Evolutionary conservation across 2,797 vertebrate genomes (phyloP).

Genomic region (Hybognathus amarus): DNA sequence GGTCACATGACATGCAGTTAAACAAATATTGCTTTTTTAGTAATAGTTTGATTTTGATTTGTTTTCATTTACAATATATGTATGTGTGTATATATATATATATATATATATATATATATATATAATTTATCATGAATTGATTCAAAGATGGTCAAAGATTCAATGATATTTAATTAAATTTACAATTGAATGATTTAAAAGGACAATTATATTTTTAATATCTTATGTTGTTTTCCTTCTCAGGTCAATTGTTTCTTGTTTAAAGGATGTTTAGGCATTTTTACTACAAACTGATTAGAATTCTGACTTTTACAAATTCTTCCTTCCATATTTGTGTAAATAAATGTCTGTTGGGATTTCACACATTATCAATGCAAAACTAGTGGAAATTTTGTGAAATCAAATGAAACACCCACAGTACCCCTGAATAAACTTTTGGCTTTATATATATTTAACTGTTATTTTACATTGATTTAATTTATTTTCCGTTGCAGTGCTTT

Average conservation of each 20-base stretch:
- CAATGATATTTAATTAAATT: background rate
- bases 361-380: background rate
- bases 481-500: slow-evolving; percentile 84
- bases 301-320: background rate
- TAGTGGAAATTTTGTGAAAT: too few relatives aligned
- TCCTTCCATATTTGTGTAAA: background rate
- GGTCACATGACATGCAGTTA: background rate
- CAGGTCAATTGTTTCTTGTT: background rate
- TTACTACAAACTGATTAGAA: background rate
- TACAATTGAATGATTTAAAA: background rate
- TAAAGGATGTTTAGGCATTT: background rate
- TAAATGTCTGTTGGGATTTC: background rate
- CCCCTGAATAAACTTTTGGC: background rate
- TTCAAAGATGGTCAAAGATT: background rate
- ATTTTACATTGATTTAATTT: background rate
- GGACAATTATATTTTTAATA: background rate
- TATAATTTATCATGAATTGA: background rate
- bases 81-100: too few relatives aligned
- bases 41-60: background rate
- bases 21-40: background rate
- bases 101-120: too few relatives aligned
- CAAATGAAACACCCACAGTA: background rate
- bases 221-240: background rate
- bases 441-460: background rate
- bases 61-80: too few relatives aligned